Evolutionary conservation across 2,888 invertebrate genomes (phyloP), one percentile per base, ranked within the genome.

Genomic region (Mesopsocus fuscifrons): DNA sequence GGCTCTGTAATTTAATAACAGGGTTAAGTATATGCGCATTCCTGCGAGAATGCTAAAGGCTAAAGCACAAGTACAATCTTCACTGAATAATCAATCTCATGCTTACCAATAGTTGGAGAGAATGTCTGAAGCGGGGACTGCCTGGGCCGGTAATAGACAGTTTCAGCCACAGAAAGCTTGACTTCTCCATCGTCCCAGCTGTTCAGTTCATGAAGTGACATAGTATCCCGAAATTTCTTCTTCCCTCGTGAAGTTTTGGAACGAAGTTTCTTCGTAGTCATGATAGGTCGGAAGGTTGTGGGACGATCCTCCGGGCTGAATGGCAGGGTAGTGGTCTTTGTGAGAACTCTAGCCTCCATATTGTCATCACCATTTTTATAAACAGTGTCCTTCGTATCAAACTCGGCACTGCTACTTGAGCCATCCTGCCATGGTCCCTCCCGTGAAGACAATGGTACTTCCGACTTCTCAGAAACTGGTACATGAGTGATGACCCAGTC

Each of bases 81-180:
- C 30, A n/a, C n/a, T 30, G 30, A 11, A 30, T 9, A 30, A 11
- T 30, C n/a, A n/a, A 30, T 30, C n/a, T 30, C n/a, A n/a, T n/a
- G n/a, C n/a, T n/a, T n/a, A n/a, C n/a, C n/a, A n/a, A n/a, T n/a
- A n/a, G n/a, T n/a, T n/a, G n/a, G n/a, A n/a, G n/a, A n/a, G n/a
- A n/a, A n/a, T 13, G 38, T 20, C n/a, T 21, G 16, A 15, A 38
- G 18, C 11, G 38, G 38, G n/a, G 21, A 38, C n/a, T 18, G 38
- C 16, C 11, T 26, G 26, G 26, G 38, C 20, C 20, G 15, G 38
- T 38, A 38, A 20, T 38, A 38, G 17, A 20, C 16, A 9, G 38
- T 18, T 38, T 38, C 38, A 5, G 38, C 38, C 4, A 38, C 38
- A 3, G 38, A 18, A 3, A 38, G 11, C 20, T 38, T 38, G 3